phyloP scores from a whole-genome alignment of 2,888 invertebrate genomes.

The Nomada lathburiana region DNA sequence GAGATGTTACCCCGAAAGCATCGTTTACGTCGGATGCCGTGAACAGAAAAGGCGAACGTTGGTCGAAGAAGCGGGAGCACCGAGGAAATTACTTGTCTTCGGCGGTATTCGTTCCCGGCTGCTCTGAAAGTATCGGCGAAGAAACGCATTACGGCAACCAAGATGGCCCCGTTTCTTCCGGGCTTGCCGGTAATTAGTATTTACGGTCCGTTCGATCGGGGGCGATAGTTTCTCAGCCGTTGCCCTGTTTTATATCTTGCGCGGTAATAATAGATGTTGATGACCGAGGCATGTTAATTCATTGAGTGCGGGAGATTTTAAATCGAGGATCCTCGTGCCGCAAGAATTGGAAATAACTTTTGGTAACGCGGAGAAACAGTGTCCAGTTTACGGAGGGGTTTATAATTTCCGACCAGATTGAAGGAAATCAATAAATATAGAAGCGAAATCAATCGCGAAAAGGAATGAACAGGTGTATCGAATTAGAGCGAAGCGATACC shows the following conservation, averaged over 20 bases:
- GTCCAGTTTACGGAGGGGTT: no score
- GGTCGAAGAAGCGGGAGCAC: not conserved
- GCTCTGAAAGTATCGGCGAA: conserved; percentile 49
- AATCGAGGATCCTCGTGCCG: not conserved
- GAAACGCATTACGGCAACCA: conserved; percentile 61
- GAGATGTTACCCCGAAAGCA: conserved; percentile 44
- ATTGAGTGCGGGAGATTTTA: not conserved
- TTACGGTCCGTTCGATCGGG: conserved; percentile 3
- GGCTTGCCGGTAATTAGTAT: conserved; percentile 32
- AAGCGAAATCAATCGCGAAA: not conserved
- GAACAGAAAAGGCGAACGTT: not conserved
- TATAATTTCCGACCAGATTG: no score
- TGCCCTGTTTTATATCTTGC: not conserved
- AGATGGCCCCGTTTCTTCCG: conserved; percentile 19
- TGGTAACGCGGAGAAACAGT: no score
- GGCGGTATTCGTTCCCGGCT: conserved; percentile 25
- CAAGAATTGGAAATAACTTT: no score
- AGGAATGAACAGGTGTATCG: conserved; percentile 4
- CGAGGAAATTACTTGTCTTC: conserved; percentile 61
- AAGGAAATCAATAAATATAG: no score
- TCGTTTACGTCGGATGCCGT: conserved; percentile 36
- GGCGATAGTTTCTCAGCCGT: not conserved
- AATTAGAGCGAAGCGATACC: not conserved
- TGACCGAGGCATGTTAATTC: not conserved
- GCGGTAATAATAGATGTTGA: not conserved